phyloP scores from a whole-genome alignment of 2,797 vertebrate genomes.

The Xenentodon cancila region DNA sequence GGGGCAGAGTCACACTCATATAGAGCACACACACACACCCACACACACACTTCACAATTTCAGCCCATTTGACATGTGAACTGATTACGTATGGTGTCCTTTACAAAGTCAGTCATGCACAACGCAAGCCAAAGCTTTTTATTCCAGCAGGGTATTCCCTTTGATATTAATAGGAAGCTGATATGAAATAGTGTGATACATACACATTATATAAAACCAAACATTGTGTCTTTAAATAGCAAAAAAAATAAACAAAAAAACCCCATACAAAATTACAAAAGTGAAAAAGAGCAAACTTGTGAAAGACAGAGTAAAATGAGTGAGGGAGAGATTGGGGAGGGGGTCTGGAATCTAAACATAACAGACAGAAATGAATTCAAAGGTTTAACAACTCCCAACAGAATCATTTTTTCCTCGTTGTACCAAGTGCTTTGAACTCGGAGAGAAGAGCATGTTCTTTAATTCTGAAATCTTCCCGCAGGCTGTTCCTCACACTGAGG shows the following conservation, averaged over 20 bases:
- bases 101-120: conserved; percentile 46
- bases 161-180: conserved; percentile 21
- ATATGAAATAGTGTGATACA: conserved; percentile 19
- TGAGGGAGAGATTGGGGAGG: conserved; percentile 3
- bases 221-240: conserved; percentile 4
- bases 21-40: conserved; percentile 4
- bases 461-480: conserved; percentile 63
- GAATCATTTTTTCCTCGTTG: conserved; percentile 51
- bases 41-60: conserved; percentile 53
- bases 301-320: conserved; percentile 24
- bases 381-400: conserved; percentile 60
- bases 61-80: conserved; percentile 59
- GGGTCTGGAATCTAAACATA: conserved; percentile 41
- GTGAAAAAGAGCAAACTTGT: conserved; percentile 15
- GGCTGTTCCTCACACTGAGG: conserved; percentile 57
- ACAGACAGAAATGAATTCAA: conserved; percentile 66
- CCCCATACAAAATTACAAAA: conserved; percentile 37
- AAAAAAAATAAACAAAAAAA: conserved; percentile 29
- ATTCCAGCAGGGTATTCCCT: conserved; percentile 35
- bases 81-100: conserved; percentile 46
- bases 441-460: conserved; percentile 49
- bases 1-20: conserved; percentile 38
- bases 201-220: conserved; percentile 28
- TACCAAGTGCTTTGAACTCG: conserved; percentile 58
- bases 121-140: conserved; percentile 30